Evolutionary conservation across 92 coral and sea anemone species (phyloP).

Genomic region (Umimayanthus chanpuru): DNA sequence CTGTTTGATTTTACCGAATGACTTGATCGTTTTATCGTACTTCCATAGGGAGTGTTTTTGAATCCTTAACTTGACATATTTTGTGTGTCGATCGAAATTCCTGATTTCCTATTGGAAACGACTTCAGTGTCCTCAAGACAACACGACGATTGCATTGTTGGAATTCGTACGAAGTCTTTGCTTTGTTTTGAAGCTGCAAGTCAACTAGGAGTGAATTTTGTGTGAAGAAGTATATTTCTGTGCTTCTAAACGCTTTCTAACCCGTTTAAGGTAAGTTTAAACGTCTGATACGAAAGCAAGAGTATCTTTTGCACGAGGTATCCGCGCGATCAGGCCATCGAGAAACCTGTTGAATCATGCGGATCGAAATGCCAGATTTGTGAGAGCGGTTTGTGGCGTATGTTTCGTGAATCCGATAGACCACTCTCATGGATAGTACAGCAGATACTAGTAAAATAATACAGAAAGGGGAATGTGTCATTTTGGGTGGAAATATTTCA

Average conservation of each 20-base stretch:
- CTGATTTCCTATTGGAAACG: slow-evolving; percentile 90
- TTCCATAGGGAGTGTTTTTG: slow-evolving; percentile 98
- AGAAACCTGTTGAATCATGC: slow-evolving; percentile 53
- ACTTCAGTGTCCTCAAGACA: slow-evolving; percentile 68
- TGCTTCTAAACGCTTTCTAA: slow-evolving; percentile 70
- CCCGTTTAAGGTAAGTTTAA: slow-evolving; percentile 77
- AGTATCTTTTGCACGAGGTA: slow-evolving; percentile 39
- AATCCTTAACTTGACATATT: slow-evolving; percentile 74
- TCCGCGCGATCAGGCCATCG: slow-evolving; percentile 33
- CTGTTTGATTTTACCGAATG: slow-evolving; percentile 56
- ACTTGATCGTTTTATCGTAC: slow-evolving; percentile 83
- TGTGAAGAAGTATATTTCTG: slow-evolving; percentile 78
- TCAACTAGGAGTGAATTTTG: slow-evolving; percentile 68
- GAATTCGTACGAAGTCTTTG: slow-evolving; percentile 71
- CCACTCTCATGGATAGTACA: slow-evolving; percentile 4
- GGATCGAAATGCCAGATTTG: slow-evolving; percentile 39
- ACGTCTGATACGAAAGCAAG: not conserved
- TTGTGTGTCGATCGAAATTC: slow-evolving; percentile 87
- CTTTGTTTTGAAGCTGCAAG: slow-evolving; percentile 85
- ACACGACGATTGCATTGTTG: slow-evolving; percentile 67
- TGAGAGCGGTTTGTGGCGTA: slow-evolving; percentile 29
- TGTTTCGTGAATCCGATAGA: slow-evolving; percentile 3
- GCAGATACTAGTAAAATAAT: slow-evolving; percentile 11
- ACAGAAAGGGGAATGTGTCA: slow-evolving; percentile 20
- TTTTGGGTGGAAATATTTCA: slow-evolving; percentile 36